Base-by-base conservation (phyloP, 2,797 vertebrate species). In the Hippopotamyrus pictus region DNA sequence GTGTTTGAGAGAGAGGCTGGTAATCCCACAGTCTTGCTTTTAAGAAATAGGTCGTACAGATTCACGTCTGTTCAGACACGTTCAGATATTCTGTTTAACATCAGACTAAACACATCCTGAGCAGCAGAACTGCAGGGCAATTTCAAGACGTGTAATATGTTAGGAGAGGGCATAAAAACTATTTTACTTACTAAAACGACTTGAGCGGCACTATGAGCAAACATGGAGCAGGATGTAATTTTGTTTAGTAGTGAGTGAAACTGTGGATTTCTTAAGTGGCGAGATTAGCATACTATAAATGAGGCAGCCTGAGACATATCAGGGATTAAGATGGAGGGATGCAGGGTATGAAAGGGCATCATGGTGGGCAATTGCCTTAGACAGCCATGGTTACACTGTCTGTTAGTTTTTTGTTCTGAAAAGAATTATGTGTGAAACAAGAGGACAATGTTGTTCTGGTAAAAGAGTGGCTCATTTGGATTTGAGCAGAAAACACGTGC, bases 211-310 rank as follows among this genome's bases (percentile, higher is more conserved):
- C 90, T 84, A 91, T 89, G 86, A 22, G 33, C 17, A 76, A 46
- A 88, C 87, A 76, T 69, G 44, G 3, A 25, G 46, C 46, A 88
- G 89, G 89, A 91, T 84, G 83, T 88, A 89, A 88, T 91, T 90
- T 90, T 73, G 48, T 65, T 87, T 86, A 33, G 14, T 12, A 85
- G 86, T 57, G 46, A 90, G 44, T n/a, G 79, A 89, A 84, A 44
- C 1, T 5, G n/a, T 62, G 33, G 57, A 86, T 83, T 90, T 87
- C 76, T 53, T 12, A 51, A 48, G 41, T 53, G 46, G 44, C 46
- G 3, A 29, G 44, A 48, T n/a, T 54, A 62, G 54, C 79, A 79
- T 46, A 19, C 65, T 0, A 44, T 86, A 76, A 89, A 82, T 50
- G 29, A 48, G 44, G 50, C 51, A 9, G 82, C 69, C 14, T 19